A percentile compares a stretch with the other conserved stretches of the same genome.
phyloP scores from a whole-genome alignment of 2,797 vertebrate species.

The Hippopotamyrus pictus region DNA sequence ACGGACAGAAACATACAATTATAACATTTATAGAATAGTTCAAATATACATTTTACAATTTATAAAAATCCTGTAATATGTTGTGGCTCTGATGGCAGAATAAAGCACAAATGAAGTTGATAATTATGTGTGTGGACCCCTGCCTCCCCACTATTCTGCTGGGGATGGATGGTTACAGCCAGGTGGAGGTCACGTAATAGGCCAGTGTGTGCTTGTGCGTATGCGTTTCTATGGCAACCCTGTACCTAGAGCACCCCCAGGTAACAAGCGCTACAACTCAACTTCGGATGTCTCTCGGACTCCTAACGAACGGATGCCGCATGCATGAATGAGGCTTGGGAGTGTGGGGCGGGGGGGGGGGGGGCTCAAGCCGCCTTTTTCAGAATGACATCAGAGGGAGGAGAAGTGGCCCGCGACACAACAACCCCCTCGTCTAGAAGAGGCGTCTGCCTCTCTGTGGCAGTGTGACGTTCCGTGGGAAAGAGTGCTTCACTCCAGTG shows the following conservation, averaged over 20 bases:
- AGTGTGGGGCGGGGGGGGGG: neutral
- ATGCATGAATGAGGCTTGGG: neutral
- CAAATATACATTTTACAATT: neutral
- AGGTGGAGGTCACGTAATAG: neutral
- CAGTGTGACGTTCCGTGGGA: neutral
- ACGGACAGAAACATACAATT: neutral
- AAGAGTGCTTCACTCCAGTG: neutral
- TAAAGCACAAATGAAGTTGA: neutral
- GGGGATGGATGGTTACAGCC: neutral
- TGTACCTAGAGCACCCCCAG: neutral
- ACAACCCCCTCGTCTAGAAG: neutral
- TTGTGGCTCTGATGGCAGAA: neutral
- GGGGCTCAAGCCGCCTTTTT: neutral
- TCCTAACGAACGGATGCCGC: neutral
- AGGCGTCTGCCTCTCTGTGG: neutral
- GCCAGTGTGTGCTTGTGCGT: neutral
- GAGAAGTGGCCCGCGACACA: neutral
- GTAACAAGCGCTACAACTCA: neutral
- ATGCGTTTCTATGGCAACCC: constrained; percentile 5
- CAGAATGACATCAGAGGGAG: neutral
- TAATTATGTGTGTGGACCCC: neutral
- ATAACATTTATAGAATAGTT: neutral
- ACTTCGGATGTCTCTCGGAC: neutral
- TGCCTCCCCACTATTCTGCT: neutral
- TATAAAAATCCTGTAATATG: neutral